Conservation (phyloP, 2,888 invertebrate genomes). For the Lasioglossum zephyrum region DNA sequence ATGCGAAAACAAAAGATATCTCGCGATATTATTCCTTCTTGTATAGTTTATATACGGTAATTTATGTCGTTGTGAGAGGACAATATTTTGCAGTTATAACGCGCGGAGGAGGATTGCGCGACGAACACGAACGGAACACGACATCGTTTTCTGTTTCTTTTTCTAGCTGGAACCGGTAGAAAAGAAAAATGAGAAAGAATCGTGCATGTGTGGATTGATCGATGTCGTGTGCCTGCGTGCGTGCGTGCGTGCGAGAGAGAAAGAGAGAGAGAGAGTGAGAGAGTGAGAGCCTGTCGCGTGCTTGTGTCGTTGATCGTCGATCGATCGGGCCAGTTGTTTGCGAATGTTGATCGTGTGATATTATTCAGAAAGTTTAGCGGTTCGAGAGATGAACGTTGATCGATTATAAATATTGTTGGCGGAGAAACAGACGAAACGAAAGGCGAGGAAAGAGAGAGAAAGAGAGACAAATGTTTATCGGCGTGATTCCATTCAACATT, state of each 20-base stretch:
- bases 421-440: background rate
- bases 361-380: conserved; percentile 25
- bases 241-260: background rate
- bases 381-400: conserved; percentile 15
- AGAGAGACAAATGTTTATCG: conserved; percentile 7
- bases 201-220: background rate
- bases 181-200: background rate
- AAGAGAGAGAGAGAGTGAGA: no score
- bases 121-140: conserved; percentile 21
- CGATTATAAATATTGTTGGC: conserved; percentile 8
- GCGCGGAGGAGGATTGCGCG: conserved; percentile 11
- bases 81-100: conserved; percentile 65
- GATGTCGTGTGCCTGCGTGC: background rate
- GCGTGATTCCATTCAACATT: conserved; percentile 16
- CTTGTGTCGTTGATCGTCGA: conserved; percentile 13
- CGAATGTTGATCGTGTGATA: conserved; percentile 33
- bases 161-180: background rate
- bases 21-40: conserved; percentile 63
- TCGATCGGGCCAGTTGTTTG: conserved; percentile 22
- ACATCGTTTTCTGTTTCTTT: background rate
- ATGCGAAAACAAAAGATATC: conserved; percentile 1
- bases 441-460: background rate
- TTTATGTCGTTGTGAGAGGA: conserved; percentile 69
- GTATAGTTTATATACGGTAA: conserved; percentile 69
- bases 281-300: background rate